Evolutionary conservation across 2,888 invertebrate genomes (phyloP), one percentile per base, ranked within the genome.

Genomic region (Acleris cristana): DNA sequence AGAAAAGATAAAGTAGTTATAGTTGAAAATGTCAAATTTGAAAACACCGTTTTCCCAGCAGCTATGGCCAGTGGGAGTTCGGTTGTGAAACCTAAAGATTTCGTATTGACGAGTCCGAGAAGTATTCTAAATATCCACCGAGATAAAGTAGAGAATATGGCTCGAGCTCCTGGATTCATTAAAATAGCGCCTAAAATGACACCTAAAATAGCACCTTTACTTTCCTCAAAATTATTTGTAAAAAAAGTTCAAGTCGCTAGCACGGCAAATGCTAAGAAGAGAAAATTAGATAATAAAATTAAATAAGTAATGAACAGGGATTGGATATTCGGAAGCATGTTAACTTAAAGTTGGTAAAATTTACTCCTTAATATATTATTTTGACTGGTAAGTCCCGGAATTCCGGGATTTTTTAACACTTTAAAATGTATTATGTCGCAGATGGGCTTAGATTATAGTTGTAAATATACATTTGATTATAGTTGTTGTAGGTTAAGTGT

Each of bases 1-100:
- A 56, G 49, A 14, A 44, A 30, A 3, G 64, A 57, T 2, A 64
- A 57, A 3, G 55, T 66, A 3, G 51, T 66, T 3, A 66, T 66
- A 45, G 56, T 66, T 1, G 51, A 66, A 7, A 56, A 66, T 56
- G 56, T 66, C 4, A 19, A 49, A 0, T 8, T 61, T 0, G 14
- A 40, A 3, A 40, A 40, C 12, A 40, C 14, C 14, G 14, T 14
- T 40, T 3, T 14, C 3, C 40, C 40, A 14, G 14, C 8, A 18
- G 18, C 48, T 7, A 2, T 48, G 18, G n/a, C 48, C 18, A n/a
- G 48, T 18, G 48, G 14, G 10, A 40, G 48, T 48, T n/a, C 16
- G 0, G 2, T 10, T 2, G 54, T 30, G 0, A 66, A 45, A 16
- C 30, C 65, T 19, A 61, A 44, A 21, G 56, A 66, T 18, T 48